Base-by-base conservation (phyloP, 64 coral and sea anemone genomes). In the Orbicella faveolata region DNA sequence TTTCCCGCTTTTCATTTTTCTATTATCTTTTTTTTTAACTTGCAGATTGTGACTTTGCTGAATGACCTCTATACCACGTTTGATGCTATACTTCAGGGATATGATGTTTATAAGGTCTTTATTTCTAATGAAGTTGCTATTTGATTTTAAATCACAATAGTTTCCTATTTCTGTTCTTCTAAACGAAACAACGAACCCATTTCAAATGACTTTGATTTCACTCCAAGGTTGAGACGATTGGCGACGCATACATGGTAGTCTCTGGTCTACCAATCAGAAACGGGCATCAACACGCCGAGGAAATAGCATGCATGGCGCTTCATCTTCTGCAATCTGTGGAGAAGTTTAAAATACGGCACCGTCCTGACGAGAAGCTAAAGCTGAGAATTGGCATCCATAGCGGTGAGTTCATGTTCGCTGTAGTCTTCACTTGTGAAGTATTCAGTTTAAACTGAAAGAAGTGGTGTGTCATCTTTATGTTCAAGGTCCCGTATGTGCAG, bases 201-300 rank as follows among this genome's bases (percentile, higher is more conserved):
- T 18, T 67, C 21, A 9, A 69, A n/a, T 69, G 14, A 55, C 10
- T 13, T n/a, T 30, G 39, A 2, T 41, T 41, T 41, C 2, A 18
- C 81, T 55, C 34, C 26, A 75, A 99, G 97, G 97, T 99, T 20
- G 97, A 99, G 84, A 99, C 97, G 15, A 99, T 99, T 67, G 97
- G 97, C 48, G 97, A 99, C 76, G 97, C 97, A 12, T 99, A 99
- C 37, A 99, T 99, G 97, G 97, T 99, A 21, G 97, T 99, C 19
- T 95, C 93, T 34, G 97, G 97, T 16, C 85, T 95, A 0, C 97
- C 97, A 41, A 91, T 99, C 73, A 86, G 90, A 73, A 99, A 99
- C 17, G 97, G 91, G 8, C 93, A 80, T 51, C 90, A 52, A 25
- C 97, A 99, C 36, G 94, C 94, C 4, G 91, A 86, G 5, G 94